Conservation (phyloP, 1,140 invertebrate species). For the Drosophila equinoxialis region DNA sequence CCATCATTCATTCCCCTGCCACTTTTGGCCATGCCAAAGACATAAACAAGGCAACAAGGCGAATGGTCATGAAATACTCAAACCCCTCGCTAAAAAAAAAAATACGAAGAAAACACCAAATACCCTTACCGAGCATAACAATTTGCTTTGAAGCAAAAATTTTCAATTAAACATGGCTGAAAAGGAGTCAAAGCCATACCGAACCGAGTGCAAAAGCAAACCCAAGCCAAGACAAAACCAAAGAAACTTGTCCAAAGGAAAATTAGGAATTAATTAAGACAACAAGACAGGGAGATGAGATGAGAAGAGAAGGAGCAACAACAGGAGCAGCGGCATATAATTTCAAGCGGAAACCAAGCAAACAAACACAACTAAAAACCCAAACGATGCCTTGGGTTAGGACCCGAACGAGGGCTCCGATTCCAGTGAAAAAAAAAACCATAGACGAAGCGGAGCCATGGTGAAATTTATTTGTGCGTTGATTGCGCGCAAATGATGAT, state of each 20-base stretch:
- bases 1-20: neutral
- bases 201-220: constrained; percentile 52
- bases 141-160: constrained; percentile 69
- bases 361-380: constrained; percentile 73
- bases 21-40: constrained; percentile 12
- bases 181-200: constrained; percentile 73
- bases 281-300: constrained; percentile 43
- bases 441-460: constrained; percentile 44
- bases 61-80: constrained; percentile 52
- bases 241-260: constrained; percentile 39
- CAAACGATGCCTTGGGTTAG: constrained; percentile 66
- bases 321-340: constrained; percentile 51
- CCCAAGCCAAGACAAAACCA: constrained; percentile 18
- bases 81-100: neutral
- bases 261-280: constrained; percentile 82
- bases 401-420: constrained; percentile 16
- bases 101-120: neutral
- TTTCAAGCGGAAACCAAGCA: constrained; percentile 78
- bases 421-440: neutral
- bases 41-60: constrained; percentile 53
- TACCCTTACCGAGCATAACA: constrained; percentile 4
- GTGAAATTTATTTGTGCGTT: constrained; percentile 80
- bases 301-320: constrained; percentile 24
- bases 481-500: constrained; percentile 81
- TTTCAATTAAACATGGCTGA: constrained; percentile 74